Evolutionary conservation across 2,888 invertebrate species (phyloP), one percentile per base, ranked within the genome.

Genomic region (Leptogaster cylindrica): DNA sequence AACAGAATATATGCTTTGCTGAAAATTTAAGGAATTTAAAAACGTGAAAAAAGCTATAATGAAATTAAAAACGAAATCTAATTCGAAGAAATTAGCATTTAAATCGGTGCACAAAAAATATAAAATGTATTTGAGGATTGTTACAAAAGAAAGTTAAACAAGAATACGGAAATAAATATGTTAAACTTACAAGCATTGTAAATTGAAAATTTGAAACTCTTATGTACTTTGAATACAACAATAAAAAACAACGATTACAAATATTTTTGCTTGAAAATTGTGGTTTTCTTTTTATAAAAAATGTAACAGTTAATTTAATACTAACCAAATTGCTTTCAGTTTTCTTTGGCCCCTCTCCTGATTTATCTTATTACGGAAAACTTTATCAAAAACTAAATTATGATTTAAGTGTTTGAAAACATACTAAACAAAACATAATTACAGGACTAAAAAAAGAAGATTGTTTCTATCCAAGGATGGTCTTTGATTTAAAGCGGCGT

Each of bases 151-250:
- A 18, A 23, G n/a, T 46, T 1, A 20, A 16, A 46, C 8, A 46
- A 20, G 16, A 46, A 23, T 46, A 46, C n/a, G 46, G 23, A 46
- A 23, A 46, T 6, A 25, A 25, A 23, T 23, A 46, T 18, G n/a
- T 8, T 20, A 5, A 18, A 4, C 25, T 14, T 51, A 25, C 28
- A 46, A 16, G 28, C 33, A 33, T 1, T n/a, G 2, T 33, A 33
- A 33, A 33, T 33, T 8, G 33, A 10, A 10, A 1, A 1, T 33
- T 31, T n/a, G 3, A 20, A 23, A 25, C 46, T 23, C 25, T 58
- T 58, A 20, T 58, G 41, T 58, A 58, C 58, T 58, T 58, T 58
- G 36, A 58, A 58, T 58, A 58, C 58, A 58, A 25, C 14, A 36
- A 58, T 39, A 39, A 58, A 51, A 58, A 58, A 25, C 23, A 41